phyloP scores from a whole-genome alignment of 1,140 invertebrate genomes.

The Periplaneta americana region DNA sequence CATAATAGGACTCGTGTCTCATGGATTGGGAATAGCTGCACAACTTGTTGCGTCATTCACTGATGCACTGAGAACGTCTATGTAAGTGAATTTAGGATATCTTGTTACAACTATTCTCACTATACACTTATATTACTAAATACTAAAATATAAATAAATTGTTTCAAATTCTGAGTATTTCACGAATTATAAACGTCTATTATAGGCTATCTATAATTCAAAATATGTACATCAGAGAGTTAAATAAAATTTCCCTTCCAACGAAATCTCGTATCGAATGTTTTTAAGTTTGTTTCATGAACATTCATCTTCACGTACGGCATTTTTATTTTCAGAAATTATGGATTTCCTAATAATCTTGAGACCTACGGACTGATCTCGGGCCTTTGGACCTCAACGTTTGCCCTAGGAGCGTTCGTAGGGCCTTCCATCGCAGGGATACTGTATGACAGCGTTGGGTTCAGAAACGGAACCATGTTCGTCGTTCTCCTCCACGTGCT shows the following conservation, averaged over 20 bases:
- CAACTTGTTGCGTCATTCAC: conserved; percentile 76
- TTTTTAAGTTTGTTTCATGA: too few relatives aligned
- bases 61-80: conserved; percentile 66
- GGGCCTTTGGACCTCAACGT: conserved; percentile 78
- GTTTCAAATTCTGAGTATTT: too few relatives aligned
- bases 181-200: too few relatives aligned
- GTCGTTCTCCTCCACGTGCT: conserved; percentile 59
- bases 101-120: too few relatives aligned
- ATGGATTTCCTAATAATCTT: conserved; percentile 71
- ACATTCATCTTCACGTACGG: too few relatives aligned
- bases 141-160: too few relatives aligned
- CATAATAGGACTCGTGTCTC: conserved; percentile 62
- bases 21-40: conserved; percentile 75
- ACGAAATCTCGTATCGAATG: too few relatives aligned
- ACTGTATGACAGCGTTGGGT: conserved; percentile 67
- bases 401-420: conserved; percentile 79
- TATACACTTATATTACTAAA: too few relatives aligned
- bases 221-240: neutral
- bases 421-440: conserved; percentile 73
- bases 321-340: conserved; percentile 40
- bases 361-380: conserved; percentile 80
- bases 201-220: neutral
- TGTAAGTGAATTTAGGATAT: conserved; percentile 51
- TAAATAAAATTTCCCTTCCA: too few relatives aligned
- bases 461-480: conserved; percentile 62